Evolutionary conservation across 1,140 invertebrate genomes (phyloP), one percentile per base, ranked within the genome.

Genomic region (Hycleus phaleratus): DNA sequence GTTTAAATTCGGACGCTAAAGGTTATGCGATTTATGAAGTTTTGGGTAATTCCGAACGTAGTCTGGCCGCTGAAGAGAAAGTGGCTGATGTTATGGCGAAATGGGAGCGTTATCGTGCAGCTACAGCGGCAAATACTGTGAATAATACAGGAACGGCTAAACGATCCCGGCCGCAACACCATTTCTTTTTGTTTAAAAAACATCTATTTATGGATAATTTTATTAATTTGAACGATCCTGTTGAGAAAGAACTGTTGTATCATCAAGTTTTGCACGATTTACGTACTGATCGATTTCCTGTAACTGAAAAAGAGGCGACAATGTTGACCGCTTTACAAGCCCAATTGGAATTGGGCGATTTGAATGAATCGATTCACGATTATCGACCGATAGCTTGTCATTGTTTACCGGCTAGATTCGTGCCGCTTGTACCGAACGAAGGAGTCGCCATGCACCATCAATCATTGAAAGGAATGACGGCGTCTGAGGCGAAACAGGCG

Each of bases 231-330:
- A 85, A 83, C 52, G 91, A 94, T 76, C 86, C 87, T 0, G 91
- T 97, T 1, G 95, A 97, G 75, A 95, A 96, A 74, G 93, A 97
- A 75, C 76, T 98, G 24, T 73, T 98, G n/a, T 96, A 96, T 75
- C 92, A 97, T 77, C 95, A 98, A 78, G 87, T 95, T 32, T 77
- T 97, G 45, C 90, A 95, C 69, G 87, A 90, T 68, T 81, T 97
- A 12, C 80, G 93, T 58, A 90, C 89, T 55, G 92, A 97, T 77
- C 80, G 91, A 12, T 91, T 95, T 68, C 93, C 93, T 1, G 86
- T 96, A 26, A 90, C 90, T 18, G 89, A 91, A 65, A 91, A 92
- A 72, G 93, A 97, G 79, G 93, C 93, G 46, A 92, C 95, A 73
- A 95, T 97, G 88, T 73, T 98, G 46, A 91, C 93, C 51, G 93